A percentile compares a stretch with the other conserved stretches of the same genome.
phyloP scores from a whole-genome alignment of 2,113 vertebrate species.

The Vombatus ursinus region DNA sequence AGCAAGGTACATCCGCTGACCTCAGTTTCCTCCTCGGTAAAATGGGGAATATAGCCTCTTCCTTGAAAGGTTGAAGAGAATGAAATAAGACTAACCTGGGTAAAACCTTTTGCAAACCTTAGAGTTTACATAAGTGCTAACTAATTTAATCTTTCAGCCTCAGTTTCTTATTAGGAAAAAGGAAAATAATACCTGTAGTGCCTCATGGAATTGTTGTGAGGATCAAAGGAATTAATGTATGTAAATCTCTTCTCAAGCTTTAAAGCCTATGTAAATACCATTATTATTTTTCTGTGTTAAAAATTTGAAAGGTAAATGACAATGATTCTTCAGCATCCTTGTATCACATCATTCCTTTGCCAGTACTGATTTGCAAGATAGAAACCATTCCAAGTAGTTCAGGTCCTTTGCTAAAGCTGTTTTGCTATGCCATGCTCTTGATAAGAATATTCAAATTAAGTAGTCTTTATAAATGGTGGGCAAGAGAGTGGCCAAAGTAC shows the following conservation, averaged over 20 bases:
- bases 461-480: not conserved
- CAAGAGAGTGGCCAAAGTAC: not conserved
- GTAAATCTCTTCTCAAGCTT: not conserved
- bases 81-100: not conserved
- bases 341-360: not conserved
- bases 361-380: not conserved
- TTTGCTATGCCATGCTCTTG: not conserved
- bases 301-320: not conserved
- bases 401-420: not conserved
- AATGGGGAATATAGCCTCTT: not conserved
- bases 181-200: not conserved
- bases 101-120: not conserved
- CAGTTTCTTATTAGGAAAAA: not conserved
- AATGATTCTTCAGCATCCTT: not conserved
- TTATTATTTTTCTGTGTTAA: not conserved
- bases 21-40: not conserved
- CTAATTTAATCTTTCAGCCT: not conserved
- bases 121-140: not conserved
- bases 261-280: not conserved
- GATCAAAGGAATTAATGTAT: not conserved
- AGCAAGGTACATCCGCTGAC: not conserved
- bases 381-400: not conserved
- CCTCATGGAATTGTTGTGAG: not conserved
- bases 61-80: not conserved
- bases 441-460: not conserved